Evolutionary conservation across 37 sponge, comb jelly and placozoan species (phyloP).

Genomic region (Theonella swinhoei): DNA sequence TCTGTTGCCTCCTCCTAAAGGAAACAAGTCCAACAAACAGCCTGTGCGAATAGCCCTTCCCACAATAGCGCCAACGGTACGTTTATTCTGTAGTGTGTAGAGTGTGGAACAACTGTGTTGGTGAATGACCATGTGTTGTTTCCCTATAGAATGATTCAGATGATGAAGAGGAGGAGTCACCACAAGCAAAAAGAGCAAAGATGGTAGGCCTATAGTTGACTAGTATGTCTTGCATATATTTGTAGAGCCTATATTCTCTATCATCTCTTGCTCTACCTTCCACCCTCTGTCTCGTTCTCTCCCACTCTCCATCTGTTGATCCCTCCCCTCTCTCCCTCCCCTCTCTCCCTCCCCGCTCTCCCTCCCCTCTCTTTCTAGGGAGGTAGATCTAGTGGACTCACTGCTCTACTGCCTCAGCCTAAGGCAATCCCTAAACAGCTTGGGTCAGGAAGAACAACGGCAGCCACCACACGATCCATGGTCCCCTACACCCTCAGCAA

Average conservation of each 20-base stretch:
- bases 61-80: not conserved
- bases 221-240: not conserved
- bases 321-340: constrained; percentile 3
- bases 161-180: constrained; percentile 35
- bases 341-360: not conserved
- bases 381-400: constrained; percentile 41
- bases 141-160: constrained; percentile 38
- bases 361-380: not conserved
- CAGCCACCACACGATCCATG: constrained; percentile 14
- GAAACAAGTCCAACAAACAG: not conserved
- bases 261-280: no score
- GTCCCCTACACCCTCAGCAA: constrained; percentile 45
- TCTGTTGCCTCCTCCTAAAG: constrained; percentile 24
- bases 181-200: not conserved
- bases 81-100: no score
- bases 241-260: no score
- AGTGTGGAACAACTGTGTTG: no score
- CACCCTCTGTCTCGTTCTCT: no score
- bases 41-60: constrained; percentile 46
- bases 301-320: no score
- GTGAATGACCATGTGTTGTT: not conserved
- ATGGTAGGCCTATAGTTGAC: not conserved
- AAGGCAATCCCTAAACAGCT: constrained; percentile 25
- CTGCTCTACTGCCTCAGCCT: constrained; percentile 66
- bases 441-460: not conserved